Conservation (phyloP, 2,113 vertebrate genomes). For the Fregata magnificens region DNA sequence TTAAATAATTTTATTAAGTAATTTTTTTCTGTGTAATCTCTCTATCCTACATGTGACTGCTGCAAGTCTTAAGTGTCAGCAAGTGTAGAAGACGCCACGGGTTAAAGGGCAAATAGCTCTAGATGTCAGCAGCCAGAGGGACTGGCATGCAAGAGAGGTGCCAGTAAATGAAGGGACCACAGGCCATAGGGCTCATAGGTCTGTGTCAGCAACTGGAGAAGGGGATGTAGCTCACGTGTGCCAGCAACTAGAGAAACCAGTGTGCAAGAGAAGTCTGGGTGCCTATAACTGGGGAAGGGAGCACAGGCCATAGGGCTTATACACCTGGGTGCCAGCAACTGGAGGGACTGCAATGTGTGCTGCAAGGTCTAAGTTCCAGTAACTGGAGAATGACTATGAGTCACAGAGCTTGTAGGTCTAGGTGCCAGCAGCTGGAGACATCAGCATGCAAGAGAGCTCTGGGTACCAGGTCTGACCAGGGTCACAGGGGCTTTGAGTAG, state of each 20-base stretch:
- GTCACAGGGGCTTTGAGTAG: not conserved
- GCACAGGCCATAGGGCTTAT: not conserved
- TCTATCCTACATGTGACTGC: not conserved
- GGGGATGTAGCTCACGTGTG: not conserved
- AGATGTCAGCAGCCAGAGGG: not conserved
- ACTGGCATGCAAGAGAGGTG: not conserved
- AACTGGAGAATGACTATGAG: not conserved
- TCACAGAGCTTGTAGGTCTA: not conserved
- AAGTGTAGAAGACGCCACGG: not conserved
- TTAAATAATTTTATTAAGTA: not conserved
- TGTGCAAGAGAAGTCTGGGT: not conserved
- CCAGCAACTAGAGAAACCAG: not conserved
- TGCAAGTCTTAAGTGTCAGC: not conserved
- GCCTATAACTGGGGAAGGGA: not conserved
- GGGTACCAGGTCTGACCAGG: not conserved
- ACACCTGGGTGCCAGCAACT: not conserved
- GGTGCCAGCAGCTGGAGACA: not conserved
- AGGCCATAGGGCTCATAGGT: not conserved
- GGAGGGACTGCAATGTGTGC: not conserved
- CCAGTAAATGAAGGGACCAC: not conserved
- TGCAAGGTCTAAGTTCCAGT: not conserved
- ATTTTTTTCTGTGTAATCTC: not conserved
- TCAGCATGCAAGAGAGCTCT: not conserved
- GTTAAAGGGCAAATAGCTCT: not conserved
- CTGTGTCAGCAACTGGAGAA: not conserved